Evolutionary conservation across 2,797 vertebrate species (phyloP).

Genomic region (Acomys russatus): DNA sequence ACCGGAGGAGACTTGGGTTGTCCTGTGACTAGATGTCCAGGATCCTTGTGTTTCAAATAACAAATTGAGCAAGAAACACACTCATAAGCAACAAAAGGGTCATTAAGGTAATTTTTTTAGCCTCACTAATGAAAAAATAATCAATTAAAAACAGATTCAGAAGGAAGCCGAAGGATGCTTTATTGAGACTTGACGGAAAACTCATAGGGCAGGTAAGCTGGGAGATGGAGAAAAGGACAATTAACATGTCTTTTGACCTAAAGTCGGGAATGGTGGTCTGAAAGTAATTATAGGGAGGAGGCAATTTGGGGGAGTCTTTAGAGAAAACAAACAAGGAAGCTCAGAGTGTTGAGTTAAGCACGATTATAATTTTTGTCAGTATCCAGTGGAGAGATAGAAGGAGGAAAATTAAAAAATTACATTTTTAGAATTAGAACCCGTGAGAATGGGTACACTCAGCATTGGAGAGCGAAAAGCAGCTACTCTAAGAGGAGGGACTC

Average conservation of each 20-base stretch:
- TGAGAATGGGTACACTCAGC: background rate
- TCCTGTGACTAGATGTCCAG: background rate
- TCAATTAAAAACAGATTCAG: background rate
- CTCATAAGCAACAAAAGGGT: background rate
- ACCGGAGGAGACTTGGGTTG: background rate
- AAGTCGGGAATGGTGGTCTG: background rate
- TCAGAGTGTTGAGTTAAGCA: background rate
- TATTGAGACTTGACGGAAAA: background rate
- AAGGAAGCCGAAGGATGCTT: background rate
- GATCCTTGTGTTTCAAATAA: background rate
- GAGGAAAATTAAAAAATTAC: background rate
- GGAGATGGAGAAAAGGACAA: background rate
- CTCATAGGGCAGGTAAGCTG: background rate
- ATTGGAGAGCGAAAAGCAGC: background rate
- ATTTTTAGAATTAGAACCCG: background rate
- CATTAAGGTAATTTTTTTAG: background rate
- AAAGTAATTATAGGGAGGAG: background rate
- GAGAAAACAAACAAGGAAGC: background rate
- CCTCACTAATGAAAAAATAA: background rate
- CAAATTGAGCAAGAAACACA: background rate
- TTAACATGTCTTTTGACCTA: background rate
- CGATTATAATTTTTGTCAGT: background rate
- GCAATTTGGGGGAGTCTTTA: background rate
- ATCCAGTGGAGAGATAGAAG: background rate
- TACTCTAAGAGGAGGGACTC: background rate